These are phyloP conservation scores for Siderastrea siderea DNA, from an alignment of 92 coral and sea anemone genomes.

Conservation along the genomic window DNA sequence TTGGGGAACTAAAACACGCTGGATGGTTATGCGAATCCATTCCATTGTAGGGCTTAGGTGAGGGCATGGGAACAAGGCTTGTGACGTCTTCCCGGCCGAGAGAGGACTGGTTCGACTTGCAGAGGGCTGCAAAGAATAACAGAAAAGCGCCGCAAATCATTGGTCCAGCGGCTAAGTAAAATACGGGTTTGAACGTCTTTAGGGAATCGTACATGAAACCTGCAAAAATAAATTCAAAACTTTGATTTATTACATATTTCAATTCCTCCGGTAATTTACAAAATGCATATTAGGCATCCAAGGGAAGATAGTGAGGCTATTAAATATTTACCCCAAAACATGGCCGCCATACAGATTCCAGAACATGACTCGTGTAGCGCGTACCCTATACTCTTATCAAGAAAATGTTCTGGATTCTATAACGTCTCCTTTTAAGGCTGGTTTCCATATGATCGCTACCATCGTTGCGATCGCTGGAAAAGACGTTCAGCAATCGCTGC, in stretches of 20 bases:
- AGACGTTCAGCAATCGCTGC: no score
- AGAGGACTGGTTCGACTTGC: conserved; percentile 35
- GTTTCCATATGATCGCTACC: no score
- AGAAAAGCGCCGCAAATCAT: conserved; percentile 83
- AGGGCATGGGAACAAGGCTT: neutral
- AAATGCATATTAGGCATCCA: no score
- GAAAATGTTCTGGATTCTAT: no score
- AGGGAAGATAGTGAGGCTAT: no score
- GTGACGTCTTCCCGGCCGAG: conserved; percentile 33
- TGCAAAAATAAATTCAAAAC: neutral
- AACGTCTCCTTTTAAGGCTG: no score
- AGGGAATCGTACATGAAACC: conserved; percentile 82
- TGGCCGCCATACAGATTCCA: no score
- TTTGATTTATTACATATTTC: neutral
- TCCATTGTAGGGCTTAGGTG: conserved; percentile 19
- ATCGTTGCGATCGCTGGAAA: no score
- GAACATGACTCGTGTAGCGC: no score
- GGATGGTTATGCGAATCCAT: neutral
- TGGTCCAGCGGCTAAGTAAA: conserved; percentile 89
- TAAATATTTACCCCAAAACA: no score
- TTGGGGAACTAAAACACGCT: neutral
- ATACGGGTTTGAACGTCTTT: conserved; percentile 81
- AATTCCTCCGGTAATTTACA: no score
- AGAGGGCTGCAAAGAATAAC: conserved; percentile 64
- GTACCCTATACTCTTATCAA: no score